phyloP scores from a whole-genome alignment of 2,888 invertebrate genomes.

The Augiades crinisus region DNA sequence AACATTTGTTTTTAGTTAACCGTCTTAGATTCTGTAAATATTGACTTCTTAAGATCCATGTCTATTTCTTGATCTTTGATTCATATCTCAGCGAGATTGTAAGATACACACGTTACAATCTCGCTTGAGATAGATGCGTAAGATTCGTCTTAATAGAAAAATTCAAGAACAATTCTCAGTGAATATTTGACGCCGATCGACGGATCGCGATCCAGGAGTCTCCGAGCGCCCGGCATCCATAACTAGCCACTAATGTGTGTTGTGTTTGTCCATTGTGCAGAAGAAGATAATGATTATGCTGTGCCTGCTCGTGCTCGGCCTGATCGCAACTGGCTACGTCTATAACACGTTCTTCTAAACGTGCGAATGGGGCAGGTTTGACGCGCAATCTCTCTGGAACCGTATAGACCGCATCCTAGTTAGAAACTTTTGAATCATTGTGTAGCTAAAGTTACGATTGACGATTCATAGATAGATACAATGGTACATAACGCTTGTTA shows the following conservation, averaged over 20 bases:
- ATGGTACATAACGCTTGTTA: constrained; percentile 22
- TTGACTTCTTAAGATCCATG: too few relatives aligned
- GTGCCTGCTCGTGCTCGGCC: constrained; percentile 90
- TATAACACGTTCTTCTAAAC: constrained; percentile 79
- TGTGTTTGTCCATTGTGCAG: constrained; percentile 84
- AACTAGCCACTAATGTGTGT: constrained; percentile 68
- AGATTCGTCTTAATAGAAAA: not conserved
- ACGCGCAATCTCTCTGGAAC: constrained; percentile 55
- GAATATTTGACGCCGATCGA: constrained; percentile 8
- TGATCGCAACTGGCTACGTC: constrained; percentile 83
- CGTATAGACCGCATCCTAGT: constrained; percentile 56
- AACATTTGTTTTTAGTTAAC: too few relatives aligned
- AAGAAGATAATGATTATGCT: constrained; percentile 97
- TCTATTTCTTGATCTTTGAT: too few relatives aligned
- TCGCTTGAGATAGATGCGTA: too few relatives aligned
- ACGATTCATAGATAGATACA: constrained; percentile 26
- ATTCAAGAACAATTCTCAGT: not conserved
- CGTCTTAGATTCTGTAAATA: too few relatives aligned
- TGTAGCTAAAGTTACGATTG: constrained; percentile 43
- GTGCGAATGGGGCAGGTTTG: constrained; percentile 74
- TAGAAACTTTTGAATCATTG: constrained; percentile 48
- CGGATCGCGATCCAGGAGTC: constrained; percentile 29
- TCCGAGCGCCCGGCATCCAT: constrained; percentile 51
- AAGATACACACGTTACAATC: too few relatives aligned
- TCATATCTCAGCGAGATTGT: too few relatives aligned